Conservation (phyloP, 2,797 vertebrate species). For the Anguilla pacifica region DNA sequence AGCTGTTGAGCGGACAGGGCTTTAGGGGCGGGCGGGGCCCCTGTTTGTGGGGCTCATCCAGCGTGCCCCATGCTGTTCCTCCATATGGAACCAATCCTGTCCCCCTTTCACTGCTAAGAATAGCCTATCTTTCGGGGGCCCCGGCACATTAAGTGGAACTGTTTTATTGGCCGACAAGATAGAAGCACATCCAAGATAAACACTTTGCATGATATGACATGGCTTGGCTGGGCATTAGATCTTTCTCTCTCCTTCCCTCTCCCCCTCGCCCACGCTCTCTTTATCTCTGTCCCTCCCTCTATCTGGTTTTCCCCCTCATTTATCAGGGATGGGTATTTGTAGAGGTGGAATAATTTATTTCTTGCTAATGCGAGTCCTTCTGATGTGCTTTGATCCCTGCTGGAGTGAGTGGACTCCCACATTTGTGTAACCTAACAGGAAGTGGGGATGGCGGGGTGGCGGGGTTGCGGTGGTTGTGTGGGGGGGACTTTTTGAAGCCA, state of each 20-base stretch:
- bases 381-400: constrained; percentile 73
- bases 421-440: constrained; percentile 58
- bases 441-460: constrained; percentile 46
- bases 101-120: constrained; percentile 73
- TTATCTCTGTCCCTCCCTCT: not conserved
- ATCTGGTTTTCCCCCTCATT: constrained; percentile 52
- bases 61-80: constrained; percentile 77
- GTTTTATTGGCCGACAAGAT: constrained; percentile 82
- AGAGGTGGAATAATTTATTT: constrained; percentile 71
- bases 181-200: constrained; percentile 86
- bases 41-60: constrained; percentile 68
- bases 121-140: constrained; percentile 74
- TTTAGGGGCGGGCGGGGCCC: constrained; percentile 59
- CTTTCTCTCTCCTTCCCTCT: not conserved
- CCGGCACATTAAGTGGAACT: constrained; percentile 75
- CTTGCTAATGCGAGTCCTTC: constrained; percentile 69
- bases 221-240: constrained; percentile 24
- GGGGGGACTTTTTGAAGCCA: not conserved
- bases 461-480: not conserved
- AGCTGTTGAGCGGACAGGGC: constrained; percentile 76
- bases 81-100: constrained; percentile 84
- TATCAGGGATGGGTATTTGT: constrained; percentile 78
- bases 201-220: constrained; percentile 60
- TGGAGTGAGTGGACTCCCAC: constrained; percentile 72
- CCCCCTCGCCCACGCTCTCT: not conserved